Conservation (phyloP, 2,797 vertebrate species). For the Cyclopterus lumpus region DNA sequence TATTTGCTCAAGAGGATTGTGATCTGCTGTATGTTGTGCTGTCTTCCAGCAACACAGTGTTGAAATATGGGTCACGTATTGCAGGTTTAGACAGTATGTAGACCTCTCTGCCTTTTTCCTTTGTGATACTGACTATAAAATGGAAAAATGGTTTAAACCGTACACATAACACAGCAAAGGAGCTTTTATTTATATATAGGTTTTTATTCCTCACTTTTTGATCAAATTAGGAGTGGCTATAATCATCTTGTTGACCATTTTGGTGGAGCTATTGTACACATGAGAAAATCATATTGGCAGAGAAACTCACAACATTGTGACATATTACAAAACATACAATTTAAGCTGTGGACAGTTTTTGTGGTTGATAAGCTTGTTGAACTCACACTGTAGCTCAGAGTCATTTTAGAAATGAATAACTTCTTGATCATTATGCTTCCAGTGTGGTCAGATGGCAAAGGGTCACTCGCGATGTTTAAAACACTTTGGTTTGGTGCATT, state of each 20-base stretch:
- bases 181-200: not conserved
- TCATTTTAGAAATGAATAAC: not conserved
- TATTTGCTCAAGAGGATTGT: not conserved
- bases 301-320: conserved; percentile 23
- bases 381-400: not conserved
- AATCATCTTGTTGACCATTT: conserved; percentile 26
- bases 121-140: not conserved
- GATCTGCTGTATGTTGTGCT: conserved; percentile 17
- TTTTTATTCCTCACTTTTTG: not conserved
- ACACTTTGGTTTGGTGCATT: conserved; percentile 8
- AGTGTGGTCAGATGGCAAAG: not conserved
- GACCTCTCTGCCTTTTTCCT: not conserved
- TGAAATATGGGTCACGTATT: conserved; percentile 18
- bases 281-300: conserved; percentile 17
- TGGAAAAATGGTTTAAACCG: conserved; percentile 4
- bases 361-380: not conserved
- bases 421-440: not conserved
- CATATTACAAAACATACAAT: no score
- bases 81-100: not conserved
- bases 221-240: conserved; percentile 13
- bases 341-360: not conserved
- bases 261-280: conserved; percentile 24
- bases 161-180: not conserved
- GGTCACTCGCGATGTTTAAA: conserved; percentile 2
- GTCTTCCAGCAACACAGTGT: conserved; percentile 21